These are phyloP conservation scores for Brachionus sp. DNA, from an alignment of 1,140 invertebrate genomes.

Conservation along the genomic window DNA sequence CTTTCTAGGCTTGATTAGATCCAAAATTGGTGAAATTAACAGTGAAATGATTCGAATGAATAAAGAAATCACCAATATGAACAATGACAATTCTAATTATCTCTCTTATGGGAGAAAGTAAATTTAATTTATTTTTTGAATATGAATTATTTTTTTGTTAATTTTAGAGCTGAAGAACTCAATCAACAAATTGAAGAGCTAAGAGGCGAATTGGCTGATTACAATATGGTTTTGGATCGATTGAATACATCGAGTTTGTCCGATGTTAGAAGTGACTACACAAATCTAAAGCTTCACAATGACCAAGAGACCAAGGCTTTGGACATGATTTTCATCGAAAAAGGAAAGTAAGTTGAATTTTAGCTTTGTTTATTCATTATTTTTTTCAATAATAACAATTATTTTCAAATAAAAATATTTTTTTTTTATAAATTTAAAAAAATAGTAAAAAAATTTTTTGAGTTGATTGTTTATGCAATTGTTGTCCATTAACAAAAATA, in stretches of 20 bases:
- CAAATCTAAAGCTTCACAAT: slow-evolving; percentile 41
- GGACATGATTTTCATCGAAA: slow-evolving; percentile 41
- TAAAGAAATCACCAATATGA: slow-evolving; percentile 9
- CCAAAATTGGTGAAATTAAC: slow-evolving; percentile 38
- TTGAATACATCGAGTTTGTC: slow-evolving; percentile 27
- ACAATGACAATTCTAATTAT: slow-evolving; percentile 45
- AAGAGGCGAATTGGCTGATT: slow-evolving; percentile 39
- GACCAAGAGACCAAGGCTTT: slow-evolving; percentile 28
- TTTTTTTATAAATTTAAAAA: no score
- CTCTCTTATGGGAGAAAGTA: slow-evolving; percentile 35
- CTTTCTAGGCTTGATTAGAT: slow-evolving; percentile 29
- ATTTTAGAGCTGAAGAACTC: slow-evolving; percentile 40
- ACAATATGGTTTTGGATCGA: slow-evolving; percentile 44
- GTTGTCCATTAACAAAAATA: no score
- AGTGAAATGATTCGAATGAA: slow-evolving; percentile 44
- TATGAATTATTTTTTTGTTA: not conserved
- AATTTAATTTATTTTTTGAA: not conserved
- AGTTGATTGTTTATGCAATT: no score
- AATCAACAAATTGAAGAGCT: slow-evolving; percentile 39
- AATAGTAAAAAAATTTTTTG: no score
- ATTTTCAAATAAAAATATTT: no score
- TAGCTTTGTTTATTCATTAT: not conserved
- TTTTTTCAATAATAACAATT: not conserved
- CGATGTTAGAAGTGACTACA: slow-evolving; percentile 24
- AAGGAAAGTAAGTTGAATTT: slow-evolving; percentile 14